phyloP scores from a whole-genome alignment of 2,888 invertebrate genomes.

The Heliconius sara region DNA sequence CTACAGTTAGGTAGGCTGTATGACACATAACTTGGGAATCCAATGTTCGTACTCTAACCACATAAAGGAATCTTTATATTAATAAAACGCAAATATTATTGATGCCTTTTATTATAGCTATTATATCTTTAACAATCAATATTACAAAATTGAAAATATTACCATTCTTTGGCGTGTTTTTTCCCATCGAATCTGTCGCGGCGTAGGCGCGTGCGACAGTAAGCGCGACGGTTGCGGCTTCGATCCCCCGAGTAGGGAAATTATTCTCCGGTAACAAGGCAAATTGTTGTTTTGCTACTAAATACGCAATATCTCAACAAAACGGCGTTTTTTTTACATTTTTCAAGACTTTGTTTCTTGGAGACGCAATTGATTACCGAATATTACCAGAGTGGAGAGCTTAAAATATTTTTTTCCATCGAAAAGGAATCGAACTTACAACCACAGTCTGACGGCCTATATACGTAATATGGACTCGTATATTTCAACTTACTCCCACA shows the following conservation, averaged over 20 bases:
- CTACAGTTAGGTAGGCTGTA: background rate
- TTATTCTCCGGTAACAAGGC: no score
- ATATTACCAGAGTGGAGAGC: no score
- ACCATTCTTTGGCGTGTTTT: no score
- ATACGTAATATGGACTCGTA: background rate
- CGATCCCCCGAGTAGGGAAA: no score
- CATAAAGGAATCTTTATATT: background rate
- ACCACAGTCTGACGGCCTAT: background rate
- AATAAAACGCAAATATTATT: background rate
- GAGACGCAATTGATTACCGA: background rate
- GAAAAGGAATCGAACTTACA: background rate
- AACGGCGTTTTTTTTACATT: no score
- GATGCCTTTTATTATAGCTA: background rate
- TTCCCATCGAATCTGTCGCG: no score
- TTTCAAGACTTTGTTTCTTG: background rate
- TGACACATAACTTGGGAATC: background rate
- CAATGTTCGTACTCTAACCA: background rate
- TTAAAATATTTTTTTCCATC: background rate
- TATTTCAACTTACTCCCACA: conserved; percentile 20
- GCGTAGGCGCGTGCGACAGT: no score
- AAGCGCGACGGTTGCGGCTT: no score
- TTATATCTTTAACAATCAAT: no score
- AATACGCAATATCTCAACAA: no score
- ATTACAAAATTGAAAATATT: no score
- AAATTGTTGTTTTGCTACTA: no score